Conservation (phyloP, 2,113 vertebrate genomes). For the Charina bottae region DNA sequence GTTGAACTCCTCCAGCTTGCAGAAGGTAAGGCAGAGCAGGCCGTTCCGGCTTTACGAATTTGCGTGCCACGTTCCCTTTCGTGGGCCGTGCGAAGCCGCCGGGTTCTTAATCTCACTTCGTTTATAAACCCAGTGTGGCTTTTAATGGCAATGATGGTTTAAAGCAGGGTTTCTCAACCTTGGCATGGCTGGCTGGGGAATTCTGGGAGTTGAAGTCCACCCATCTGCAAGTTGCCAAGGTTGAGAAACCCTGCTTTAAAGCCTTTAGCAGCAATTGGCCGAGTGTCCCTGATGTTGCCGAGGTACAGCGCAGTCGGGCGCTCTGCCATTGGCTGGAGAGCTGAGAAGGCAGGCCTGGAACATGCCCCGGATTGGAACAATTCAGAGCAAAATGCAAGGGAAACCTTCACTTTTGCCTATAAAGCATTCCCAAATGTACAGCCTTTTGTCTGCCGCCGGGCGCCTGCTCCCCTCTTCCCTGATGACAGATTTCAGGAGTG, state of each 20-base stretch:
- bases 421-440: too few relatives aligned
- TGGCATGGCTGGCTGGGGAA: too few relatives aligned
- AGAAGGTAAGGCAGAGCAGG: conserved; percentile 65
- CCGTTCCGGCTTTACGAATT: not conserved
- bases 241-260: too few relatives aligned
- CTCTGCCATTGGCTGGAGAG: not conserved
- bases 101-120: not conserved
- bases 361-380: not conserved
- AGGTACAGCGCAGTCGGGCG: too few relatives aligned
- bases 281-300: too few relatives aligned
- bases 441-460: too few relatives aligned
- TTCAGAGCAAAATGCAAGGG: not conserved
- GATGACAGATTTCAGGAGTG: not conserved
- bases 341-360: not conserved
- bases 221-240: too few relatives aligned
- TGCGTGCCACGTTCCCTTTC: not conserved
- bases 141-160: not conserved
- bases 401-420: not conserved
- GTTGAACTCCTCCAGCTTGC: conserved; percentile 76
- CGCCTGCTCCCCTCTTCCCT: not conserved
- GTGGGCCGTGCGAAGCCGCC: not conserved
- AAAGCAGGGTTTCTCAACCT: not conserved
- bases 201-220: too few relatives aligned
- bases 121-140: too few relatives aligned
- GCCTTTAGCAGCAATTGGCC: not conserved